Percentiles rank a stretch among this genome's conserved stretches.
These are phyloP conservation scores for Sinelater perroti DNA, from an alignment of 2,888 invertebrate genomes.

Conservation along the genomic window DNA sequence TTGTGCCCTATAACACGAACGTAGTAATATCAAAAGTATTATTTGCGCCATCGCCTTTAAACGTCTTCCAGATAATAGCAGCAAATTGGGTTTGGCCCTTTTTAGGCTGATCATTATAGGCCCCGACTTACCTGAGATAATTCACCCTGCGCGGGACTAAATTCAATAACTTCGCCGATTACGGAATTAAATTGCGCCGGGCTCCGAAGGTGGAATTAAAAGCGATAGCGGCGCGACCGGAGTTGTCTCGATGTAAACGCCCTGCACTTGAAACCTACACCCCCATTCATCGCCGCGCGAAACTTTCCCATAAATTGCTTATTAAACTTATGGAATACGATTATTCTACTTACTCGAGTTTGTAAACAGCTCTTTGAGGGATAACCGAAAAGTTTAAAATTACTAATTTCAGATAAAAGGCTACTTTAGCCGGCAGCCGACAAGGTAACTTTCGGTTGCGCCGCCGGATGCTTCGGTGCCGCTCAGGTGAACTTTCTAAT, in stretches of 20 bases:
- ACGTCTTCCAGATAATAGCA: too few species aligned
- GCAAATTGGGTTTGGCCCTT: not conserved
- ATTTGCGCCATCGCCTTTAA: too few species aligned
- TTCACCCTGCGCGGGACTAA: not conserved
- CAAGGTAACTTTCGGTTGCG: not conserved
- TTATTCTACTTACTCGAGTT: constrained; percentile 21
- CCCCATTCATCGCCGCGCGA: constrained; percentile 20
- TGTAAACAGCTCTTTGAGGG: constrained; percentile 22
- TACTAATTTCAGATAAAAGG: constrained; percentile 20
- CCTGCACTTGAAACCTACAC: constrained; percentile 17
- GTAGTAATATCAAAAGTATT: too few species aligned
- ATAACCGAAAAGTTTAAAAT: constrained; percentile 21
- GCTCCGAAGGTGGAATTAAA: constrained; percentile 1
- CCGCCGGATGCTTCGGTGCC: not conserved
- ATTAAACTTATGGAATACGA: constrained; percentile 23
- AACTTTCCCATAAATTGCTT: constrained; percentile 25
- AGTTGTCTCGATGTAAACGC: constrained; percentile 8
- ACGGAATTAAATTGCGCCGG: constrained; percentile 2
- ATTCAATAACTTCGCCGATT: constrained; percentile 9
- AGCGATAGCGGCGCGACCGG: not conserved
- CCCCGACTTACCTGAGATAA: not conserved
- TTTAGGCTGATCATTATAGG: too few species aligned
- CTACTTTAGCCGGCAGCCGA: constrained; percentile 8
- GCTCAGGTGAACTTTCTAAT: too few species aligned
- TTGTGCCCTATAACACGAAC: too few species aligned